Percentiles rank a stretch among this genome's conserved stretches.
These are phyloP conservation scores for Zaprionus inermis DNA, from an alignment of 1,140 invertebrate species.

Conservation along the genomic window DNA sequence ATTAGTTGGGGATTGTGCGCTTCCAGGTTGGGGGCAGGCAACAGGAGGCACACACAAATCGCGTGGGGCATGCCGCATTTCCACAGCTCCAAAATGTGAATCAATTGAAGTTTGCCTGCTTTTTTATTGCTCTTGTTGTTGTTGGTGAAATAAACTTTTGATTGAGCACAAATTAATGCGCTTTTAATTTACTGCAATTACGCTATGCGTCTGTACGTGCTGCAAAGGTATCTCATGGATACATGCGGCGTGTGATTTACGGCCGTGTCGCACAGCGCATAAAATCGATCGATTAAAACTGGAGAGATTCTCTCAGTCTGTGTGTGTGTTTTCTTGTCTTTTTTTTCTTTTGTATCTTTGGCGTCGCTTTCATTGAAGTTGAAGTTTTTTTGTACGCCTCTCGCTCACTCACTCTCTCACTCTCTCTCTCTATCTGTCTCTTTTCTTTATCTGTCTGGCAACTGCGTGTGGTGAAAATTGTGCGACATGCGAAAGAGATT, in stretches of 20 bases:
- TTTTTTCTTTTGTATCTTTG: constrained; percentile 50
- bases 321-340: constrained; percentile 36
- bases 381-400: constrained; percentile 17
- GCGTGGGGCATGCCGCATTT: constrained; percentile 1
- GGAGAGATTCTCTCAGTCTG: constrained; percentile 27
- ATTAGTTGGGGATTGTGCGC: constrained; percentile 2
- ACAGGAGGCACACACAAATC: not conserved
- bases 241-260: constrained; percentile 75
- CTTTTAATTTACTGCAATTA: constrained; percentile 76
- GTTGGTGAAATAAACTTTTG: constrained; percentile 10
- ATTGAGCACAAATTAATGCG: constrained; percentile 60
- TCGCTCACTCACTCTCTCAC: not conserved
- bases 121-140: not conserved
- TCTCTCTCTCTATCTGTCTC: not conserved
- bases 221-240: constrained; percentile 50
- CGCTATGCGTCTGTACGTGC: constrained; percentile 33
- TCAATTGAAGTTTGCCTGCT: not conserved
- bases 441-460: constrained; percentile 62
- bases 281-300: constrained; percentile 75
- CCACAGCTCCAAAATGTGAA: not conserved
- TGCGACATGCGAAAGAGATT: constrained; percentile 57
- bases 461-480: constrained; percentile 67
- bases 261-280: constrained; percentile 67
- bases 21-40: not conserved
- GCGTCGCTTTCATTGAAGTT: constrained; percentile 77